Conservation (phyloP, 2,888 invertebrate species). For the Leptogaster cylindrica region DNA sequence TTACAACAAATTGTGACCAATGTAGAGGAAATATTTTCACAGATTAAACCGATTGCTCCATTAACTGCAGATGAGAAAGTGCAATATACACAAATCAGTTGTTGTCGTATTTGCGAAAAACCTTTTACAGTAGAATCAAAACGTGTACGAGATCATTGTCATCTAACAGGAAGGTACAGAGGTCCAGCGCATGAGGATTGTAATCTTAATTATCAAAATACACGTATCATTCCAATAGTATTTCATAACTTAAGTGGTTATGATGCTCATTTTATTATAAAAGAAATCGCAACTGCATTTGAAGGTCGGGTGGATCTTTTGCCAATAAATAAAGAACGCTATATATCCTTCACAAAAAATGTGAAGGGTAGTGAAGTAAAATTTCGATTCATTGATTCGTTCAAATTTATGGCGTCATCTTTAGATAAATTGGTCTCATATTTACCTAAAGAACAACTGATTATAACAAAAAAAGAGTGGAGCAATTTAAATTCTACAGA, state of each 20-base stretch:
- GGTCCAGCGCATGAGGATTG: conserved; percentile 47
- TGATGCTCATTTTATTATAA: conserved; percentile 47
- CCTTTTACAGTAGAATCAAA: not conserved
- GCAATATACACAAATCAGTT: not conserved
- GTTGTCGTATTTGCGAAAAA: conserved; percentile 32
- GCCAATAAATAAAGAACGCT: conserved; percentile 50
- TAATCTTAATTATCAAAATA: conserved; percentile 47
- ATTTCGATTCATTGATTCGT: not conserved
- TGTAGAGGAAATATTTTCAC: not conserved
- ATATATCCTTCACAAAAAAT: conserved; percentile 54
- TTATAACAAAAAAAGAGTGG: not conserved
- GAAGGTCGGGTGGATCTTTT: conserved; percentile 43
- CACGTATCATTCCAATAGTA: conserved; percentile 46
- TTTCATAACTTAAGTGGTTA: conserved; percentile 50
- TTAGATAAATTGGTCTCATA: not conserved
- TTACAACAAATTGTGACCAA: too few species aligned
- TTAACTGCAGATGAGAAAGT: conserved; percentile 22
- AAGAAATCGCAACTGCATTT: conserved; percentile 16
- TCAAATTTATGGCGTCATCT: not conserved
- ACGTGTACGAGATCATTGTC: conserved; percentile 44
- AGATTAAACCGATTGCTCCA: not conserved
- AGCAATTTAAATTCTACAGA: too few species aligned
- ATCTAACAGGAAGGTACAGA: conserved; percentile 44
- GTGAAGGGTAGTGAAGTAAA: not conserved
- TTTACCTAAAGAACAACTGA: not conserved